Evolutionary conservation across 2,888 invertebrate genomes (phyloP).

Genomic region (Ophion obscuratus): DNA sequence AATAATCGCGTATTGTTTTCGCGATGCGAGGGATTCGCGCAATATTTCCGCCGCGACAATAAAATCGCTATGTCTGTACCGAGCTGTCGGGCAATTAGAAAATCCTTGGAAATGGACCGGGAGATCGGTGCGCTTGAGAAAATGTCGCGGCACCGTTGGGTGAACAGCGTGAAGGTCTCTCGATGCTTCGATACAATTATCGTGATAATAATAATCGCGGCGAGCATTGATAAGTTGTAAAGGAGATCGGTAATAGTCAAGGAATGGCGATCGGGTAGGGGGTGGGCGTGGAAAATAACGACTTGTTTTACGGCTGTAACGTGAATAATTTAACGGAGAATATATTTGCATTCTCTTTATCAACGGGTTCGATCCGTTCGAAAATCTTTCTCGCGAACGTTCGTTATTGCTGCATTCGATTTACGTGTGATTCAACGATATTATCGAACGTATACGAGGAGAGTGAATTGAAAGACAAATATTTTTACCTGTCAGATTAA

Average conservation of each 20-base stretch:
- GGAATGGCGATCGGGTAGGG: not conserved
- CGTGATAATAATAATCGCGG: not conserved
- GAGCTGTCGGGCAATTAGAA: constrained; percentile 19
- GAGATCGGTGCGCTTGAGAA: constrained; percentile 21
- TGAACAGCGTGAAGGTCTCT: constrained; percentile 49
- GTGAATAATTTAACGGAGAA: constrained; percentile 21
- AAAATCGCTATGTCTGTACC: constrained; percentile 17
- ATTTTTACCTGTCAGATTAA: too few species aligned
- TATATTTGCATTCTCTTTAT: constrained; percentile 34
- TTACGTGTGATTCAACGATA: not conserved
- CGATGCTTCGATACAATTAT: constrained; percentile 1
- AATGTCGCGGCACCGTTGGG: constrained; percentile 50
- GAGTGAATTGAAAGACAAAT: not conserved
- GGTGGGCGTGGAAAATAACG: not conserved
- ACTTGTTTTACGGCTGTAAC: not conserved
- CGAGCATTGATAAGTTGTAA: not conserved
- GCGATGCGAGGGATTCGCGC: not conserved
- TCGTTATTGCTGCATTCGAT: not conserved
- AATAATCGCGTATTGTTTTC: constrained; percentile 1
- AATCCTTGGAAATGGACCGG: constrained; percentile 53
- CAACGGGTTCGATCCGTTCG: constrained; percentile 17
- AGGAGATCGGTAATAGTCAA: constrained; percentile 31
- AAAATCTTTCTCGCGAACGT: constrained; percentile 8
- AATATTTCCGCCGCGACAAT: not conserved
- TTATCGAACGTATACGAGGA: not conserved